A percentile compares a stretch with the other conserved stretches of the same genome.
phyloP scores from a whole-genome alignment of 2,113 vertebrate genomes.

The Microtus richardsoni region DNA sequence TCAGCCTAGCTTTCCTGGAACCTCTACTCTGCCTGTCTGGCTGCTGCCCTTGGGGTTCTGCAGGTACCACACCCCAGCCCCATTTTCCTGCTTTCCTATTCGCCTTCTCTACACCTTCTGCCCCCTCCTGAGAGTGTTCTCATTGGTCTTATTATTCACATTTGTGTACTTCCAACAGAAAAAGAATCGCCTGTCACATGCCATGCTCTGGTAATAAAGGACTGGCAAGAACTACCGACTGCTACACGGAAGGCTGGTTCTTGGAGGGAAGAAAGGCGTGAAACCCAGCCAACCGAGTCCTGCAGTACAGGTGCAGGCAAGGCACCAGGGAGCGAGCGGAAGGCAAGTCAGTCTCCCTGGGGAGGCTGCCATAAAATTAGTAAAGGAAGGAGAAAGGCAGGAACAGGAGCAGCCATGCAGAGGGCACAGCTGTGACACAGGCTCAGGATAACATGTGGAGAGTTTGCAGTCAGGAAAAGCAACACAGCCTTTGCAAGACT shows the following conservation, averaged over 20 bases:
- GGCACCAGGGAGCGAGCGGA: accelerated
- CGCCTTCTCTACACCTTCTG: not conserved
- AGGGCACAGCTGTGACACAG: not conserved
- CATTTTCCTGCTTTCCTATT: not conserved
- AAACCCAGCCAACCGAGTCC: not conserved
- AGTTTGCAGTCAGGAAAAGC: not conserved
- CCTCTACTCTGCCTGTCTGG: not conserved
- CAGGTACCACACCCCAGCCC: not conserved
- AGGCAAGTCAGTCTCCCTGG: not conserved
- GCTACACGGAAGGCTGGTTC: not conserved
- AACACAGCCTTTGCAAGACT: not conserved
- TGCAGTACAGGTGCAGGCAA: not conserved
- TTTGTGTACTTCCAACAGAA: not conserved
- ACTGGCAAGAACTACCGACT: not conserved
- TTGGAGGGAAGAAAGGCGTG: not conserved
- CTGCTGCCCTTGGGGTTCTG: not conserved
- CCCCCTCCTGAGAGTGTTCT: not conserved
- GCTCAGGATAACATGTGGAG: not conserved
- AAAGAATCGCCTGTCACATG: not conserved
- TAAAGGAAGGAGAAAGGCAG: not conserved
- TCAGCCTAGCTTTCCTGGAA: not conserved
- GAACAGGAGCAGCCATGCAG: not conserved
- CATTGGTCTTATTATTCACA: not conserved
- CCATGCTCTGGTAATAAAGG: not conserved
- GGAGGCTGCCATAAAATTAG: too few species aligned